phyloP scores from a whole-genome alignment of 2,888 invertebrate genomes.

The Ptychoptera contaminata region DNA sequence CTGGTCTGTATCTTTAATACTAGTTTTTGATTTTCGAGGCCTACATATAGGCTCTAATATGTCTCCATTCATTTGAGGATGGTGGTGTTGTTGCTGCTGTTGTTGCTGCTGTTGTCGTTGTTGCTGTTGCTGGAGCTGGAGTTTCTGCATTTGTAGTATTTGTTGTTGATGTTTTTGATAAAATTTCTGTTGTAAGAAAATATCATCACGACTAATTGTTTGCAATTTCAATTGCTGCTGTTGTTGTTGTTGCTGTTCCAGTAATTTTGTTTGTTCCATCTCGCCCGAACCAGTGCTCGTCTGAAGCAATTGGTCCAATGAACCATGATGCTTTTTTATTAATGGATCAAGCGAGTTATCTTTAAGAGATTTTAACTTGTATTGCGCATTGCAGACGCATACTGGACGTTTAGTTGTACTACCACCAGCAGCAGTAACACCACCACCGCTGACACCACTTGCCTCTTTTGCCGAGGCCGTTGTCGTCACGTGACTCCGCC shows the following conservation, averaged over 20 bases:
- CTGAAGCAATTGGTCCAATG: constrained; percentile 26
- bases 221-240: constrained; percentile 8
- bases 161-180: constrained; percentile 9
- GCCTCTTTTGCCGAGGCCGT: constrained; percentile 32
- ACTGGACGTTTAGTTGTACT: background rate
- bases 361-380: constrained; percentile 8
- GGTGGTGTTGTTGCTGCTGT: constrained; percentile 28
- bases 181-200: background rate
- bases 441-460: constrained; percentile 22
- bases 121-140: constrained; percentile 10
- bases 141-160: constrained; percentile 12
- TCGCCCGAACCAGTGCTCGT: constrained; percentile 12
- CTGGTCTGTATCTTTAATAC: constrained; percentile 1
- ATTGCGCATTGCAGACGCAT: constrained; percentile 27
- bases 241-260: constrained; percentile 14
- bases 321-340: constrained; percentile 27
- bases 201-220: constrained; percentile 4
- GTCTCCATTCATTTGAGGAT: constrained; percentile 31
- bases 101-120: constrained; percentile 8
- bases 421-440: constrained; percentile 24
- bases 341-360: constrained; percentile 14
- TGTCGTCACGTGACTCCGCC: constrained; percentile 19
- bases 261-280: constrained; percentile 3
- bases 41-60: constrained; percentile 28
- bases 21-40: background rate